Evolutionary conservation across 2,113 vertebrate species (phyloP), one percentile per base, ranked within the genome.

Genomic region (Grallaria varia): DNA sequence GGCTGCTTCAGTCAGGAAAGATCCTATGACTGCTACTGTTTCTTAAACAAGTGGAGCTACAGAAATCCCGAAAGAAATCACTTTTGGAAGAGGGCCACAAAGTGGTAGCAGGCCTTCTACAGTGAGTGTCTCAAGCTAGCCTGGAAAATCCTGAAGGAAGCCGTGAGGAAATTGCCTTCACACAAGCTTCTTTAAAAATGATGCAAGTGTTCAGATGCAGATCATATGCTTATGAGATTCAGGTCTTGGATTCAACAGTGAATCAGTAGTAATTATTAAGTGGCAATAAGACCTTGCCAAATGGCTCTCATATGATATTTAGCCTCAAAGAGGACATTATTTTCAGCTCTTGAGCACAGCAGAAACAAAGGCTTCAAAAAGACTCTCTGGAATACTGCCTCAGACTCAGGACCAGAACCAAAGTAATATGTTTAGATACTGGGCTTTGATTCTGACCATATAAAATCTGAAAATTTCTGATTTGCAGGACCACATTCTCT

Each of bases 391-490:
- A 28, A 18, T 84, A 47, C 53, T 42, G 24, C n/a, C 50, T 78
- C 56, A 59, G 35, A 81, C 72, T 45, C 56, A 90, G 72, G 40
- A 94, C 20, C 31, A 60, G 90, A 39, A 64, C 20, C 37, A 72
- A 63, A 93, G 49, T 8, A 75, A 35, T 75, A 72, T 31, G 40
- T 92, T 82, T 84, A 84, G 52, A 75, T 66, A 66, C 4, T 80
- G 27, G 19, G 72, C 63, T 90, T 60, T 86, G 79, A 84, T 86
- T 92, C 47, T 72, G 60, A 75, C 15, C 28, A 33, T 22, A 58
- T 35, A 73, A 81, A 86, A 90, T 72, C 44, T 78, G 60, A 90
- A 96, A 74, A 73, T 52, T 86, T 94, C 87, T 84, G 76, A 86
- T 78, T 90, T 96, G 42, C 33, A 13, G 24, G 37, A 49, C 49